Evolutionary conservation across 1,140 invertebrate species (phyloP), one percentile per base, ranked within the genome.

Genomic region (Listronotus oregonensis): DNA sequence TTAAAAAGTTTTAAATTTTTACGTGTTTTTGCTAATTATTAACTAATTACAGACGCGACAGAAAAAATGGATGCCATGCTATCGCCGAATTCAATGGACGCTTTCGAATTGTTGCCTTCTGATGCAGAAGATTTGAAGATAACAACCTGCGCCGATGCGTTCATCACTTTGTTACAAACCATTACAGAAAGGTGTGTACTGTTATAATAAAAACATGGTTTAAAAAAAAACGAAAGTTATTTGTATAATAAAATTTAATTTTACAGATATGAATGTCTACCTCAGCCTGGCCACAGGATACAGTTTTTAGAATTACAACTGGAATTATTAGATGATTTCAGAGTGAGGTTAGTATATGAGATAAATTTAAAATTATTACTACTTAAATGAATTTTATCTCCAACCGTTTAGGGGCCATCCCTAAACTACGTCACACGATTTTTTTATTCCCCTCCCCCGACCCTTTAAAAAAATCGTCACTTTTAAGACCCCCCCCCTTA

Each of bases 41-140:
- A n/a, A n/a, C n/a, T n/a, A 27, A 67, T 74, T 79, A 49, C 73
- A 95, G 93, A 92, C 85, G 94, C 93, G 11, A 83, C 88, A 15
- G 87, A 92, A 71, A 95, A 95, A 82, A 93, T 96, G 87, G 94
- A 96, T 80, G 84, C 85, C 11, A 92, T 94, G 75, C 76, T 96
- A 40, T 83, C 82, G 39, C 86, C 85, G 7, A 84, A 82, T 42
- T 87, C 88, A 44, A 90, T 87, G 82, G 84, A 88, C 49, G 84
- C 89, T 54, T 81, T 85, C 47, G 81, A 84, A 58, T 75, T 85
- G 1, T 81, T 86, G 10, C 82, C 81, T 31, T 80, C 80, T 0
- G 86, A 87, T 6, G 81, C 80, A 6, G 84, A 87, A 44, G 85
- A 88, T 55, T 80, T 91, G 74, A 90, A 91, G 85, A 84, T 93